Evolutionary conservation across 1,140 invertebrate species (phyloP).

Genomic region (Himalopsyche phryganea): DNA sequence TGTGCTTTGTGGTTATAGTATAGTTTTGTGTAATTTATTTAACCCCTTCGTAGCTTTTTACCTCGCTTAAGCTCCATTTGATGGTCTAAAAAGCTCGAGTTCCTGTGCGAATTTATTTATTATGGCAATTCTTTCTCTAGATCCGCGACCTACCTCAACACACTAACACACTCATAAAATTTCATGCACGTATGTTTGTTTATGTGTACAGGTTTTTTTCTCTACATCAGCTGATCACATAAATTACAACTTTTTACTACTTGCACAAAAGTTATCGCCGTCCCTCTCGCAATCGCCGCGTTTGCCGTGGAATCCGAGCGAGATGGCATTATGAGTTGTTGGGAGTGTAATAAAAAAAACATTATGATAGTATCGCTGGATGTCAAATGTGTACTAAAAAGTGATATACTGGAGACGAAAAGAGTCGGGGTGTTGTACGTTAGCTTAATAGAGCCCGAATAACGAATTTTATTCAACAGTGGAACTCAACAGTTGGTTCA

Average conservation of each 20-base stretch:
- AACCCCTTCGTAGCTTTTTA: not conserved
- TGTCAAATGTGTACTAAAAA: slow-evolving; percentile 30
- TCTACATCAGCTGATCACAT: slow-evolving; percentile 32
- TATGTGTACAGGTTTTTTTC: slow-evolving; percentile 24
- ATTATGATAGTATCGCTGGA: slow-evolving; percentile 22
- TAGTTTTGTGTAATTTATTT: not conserved
- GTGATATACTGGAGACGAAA: slow-evolving; percentile 14
- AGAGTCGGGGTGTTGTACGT: not conserved
- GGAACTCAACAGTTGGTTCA: slow-evolving; percentile 2
- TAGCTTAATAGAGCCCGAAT: too few relatives aligned
- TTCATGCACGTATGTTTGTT: not conserved
- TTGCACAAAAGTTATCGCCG: slow-evolving; percentile 13
- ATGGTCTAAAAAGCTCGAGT: not conserved
- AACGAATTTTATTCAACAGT: not conserved
- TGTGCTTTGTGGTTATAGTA: too few relatives aligned
- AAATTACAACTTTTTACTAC: slow-evolving; percentile 34
- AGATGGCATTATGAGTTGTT: not conserved
- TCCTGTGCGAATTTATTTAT: not conserved
- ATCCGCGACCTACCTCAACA: too few relatives aligned
- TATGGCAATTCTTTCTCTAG: not conserved
- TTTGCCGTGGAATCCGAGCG: not conserved
- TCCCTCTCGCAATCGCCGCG: slow-evolving; percentile 9
- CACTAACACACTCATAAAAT: not conserved
- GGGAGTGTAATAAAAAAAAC: slow-evolving; percentile 17
- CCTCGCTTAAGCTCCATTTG: too few relatives aligned